Conservation (phyloP, 1,140 invertebrate genomes). For the Theocolax elegans region DNA sequence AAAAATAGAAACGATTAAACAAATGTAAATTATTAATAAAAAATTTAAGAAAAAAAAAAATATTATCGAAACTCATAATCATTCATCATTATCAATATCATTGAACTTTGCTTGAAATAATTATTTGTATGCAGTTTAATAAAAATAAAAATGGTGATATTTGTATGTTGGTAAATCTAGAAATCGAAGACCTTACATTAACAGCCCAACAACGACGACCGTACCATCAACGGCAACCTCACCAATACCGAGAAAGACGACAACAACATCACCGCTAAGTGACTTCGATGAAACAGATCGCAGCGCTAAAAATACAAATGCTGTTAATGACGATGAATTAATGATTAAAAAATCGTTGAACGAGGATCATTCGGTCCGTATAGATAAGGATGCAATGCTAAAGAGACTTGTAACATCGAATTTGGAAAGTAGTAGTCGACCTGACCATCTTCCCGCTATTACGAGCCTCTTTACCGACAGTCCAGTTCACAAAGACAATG, state of each 20-base stretch:
- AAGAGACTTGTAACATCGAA: background rate
- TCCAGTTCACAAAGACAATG: conserved; percentile 50
- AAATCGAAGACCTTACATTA: background rate
- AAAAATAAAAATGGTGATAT: too few relatives aligned
- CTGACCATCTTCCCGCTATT: conserved; percentile 60
- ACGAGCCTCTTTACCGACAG: conserved; percentile 58
- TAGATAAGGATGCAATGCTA: background rate
- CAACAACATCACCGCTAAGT: background rate
- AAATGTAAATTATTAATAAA: too few relatives aligned
- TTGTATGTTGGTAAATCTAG: background rate
- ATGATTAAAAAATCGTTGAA: too few relatives aligned
- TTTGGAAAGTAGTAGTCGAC: conserved; percentile 32
- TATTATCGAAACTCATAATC: too few relatives aligned
- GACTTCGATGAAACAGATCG: background rate
- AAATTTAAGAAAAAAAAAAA: too few relatives aligned
- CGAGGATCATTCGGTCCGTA: too few relatives aligned
- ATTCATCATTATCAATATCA: too few relatives aligned
- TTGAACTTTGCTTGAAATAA: too few relatives aligned
- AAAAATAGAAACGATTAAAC: too few relatives aligned
- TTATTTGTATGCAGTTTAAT: too few relatives aligned
- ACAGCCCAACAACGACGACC: background rate
- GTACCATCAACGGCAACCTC: background rate
- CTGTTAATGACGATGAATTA: too few relatives aligned
- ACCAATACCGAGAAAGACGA: background rate
- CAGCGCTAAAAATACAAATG: background rate